These are phyloP conservation scores for Drosophila baimaii DNA, from an alignment of 1,140 invertebrate species.

Conservation along the genomic window DNA sequence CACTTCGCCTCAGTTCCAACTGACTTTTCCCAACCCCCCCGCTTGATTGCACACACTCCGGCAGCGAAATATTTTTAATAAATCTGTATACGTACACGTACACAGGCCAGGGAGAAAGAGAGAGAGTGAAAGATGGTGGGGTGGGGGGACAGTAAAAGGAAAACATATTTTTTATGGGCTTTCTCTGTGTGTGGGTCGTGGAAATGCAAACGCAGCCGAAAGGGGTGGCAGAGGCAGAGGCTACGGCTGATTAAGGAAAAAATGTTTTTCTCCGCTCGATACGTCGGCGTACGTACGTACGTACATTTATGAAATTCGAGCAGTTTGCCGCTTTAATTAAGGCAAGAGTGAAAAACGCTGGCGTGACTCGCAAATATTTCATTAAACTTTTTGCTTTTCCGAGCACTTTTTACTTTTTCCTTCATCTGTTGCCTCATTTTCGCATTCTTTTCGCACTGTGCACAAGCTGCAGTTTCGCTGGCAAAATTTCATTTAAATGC, in stretches of 20 bases:
- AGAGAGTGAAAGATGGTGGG: slow-evolving; percentile 56
- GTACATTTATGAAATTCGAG: slow-evolving; percentile 47
- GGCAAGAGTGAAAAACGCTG: slow-evolving; percentile 36
- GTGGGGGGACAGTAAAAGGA: slow-evolving; percentile 55
- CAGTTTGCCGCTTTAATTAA: slow-evolving; percentile 46
- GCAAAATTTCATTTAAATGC: slow-evolving; percentile 72
- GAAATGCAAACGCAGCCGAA: slow-evolving; percentile 25
- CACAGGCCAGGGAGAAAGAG: slow-evolving; percentile 16
- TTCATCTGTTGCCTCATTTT: slow-evolving; percentile 39
- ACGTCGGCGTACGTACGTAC: no score
- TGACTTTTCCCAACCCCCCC: slow-evolving; percentile 16
- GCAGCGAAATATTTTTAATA: slow-evolving; percentile 63
- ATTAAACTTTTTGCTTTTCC: slow-evolving; percentile 50
- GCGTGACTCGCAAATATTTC: slow-evolving; percentile 58
- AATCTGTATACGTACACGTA: slow-evolving; percentile 42
- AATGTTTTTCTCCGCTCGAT: slow-evolving; percentile 22
- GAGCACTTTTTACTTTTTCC: slow-evolving; percentile 14
- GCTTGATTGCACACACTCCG: slow-evolving; percentile 23
- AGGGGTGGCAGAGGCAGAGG: not conserved
- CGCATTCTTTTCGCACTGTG: slow-evolving; percentile 44
- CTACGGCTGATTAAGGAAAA: slow-evolving; percentile 54
- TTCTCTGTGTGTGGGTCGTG: slow-evolving; percentile 9
- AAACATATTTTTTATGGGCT: slow-evolving; percentile 63
- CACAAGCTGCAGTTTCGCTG: slow-evolving; percentile 44
- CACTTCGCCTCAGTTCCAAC: slow-evolving; percentile 26